Percentiles rank a stretch among this genome's conserved stretches.
These are phyloP conservation scores for Drosophila meridiana DNA, from an alignment of 2,888 invertebrate genomes.

Conservation along the genomic window DNA sequence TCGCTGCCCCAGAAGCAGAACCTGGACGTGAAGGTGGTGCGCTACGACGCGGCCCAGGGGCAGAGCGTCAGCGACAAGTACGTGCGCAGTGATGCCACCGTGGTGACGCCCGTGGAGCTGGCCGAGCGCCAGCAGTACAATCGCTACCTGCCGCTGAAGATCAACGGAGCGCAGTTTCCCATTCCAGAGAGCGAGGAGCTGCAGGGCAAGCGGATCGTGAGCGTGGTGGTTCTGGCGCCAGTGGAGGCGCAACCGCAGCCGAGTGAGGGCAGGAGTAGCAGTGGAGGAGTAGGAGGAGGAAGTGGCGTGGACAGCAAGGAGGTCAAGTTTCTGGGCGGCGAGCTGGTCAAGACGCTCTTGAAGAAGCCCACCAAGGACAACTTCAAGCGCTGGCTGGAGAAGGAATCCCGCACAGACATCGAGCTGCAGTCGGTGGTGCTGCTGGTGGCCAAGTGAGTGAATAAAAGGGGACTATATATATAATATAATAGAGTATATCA, in stretches of 20 bases:
- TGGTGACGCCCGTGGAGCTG: conserved; percentile 90
- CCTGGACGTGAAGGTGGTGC: conserved; percentile 94
- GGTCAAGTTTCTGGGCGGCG: conserved; percentile 90
- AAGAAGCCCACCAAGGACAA: conserved; percentile 91
- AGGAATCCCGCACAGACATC: conserved; percentile 90
- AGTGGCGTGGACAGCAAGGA: conserved; percentile 88
- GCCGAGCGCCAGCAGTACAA: conserved; percentile 92
- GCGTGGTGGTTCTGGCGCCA: conserved; percentile 94
- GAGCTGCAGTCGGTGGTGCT: conserved; percentile 93
- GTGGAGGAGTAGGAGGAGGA: conserved; percentile 68
- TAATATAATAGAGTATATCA: background rate
- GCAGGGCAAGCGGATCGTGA: conserved; percentile 91
- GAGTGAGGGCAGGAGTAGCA: conserved; percentile 86
- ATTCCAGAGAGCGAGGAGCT: conserved; percentile 92
- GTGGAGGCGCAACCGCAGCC: conserved; percentile 88
- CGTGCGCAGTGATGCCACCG: conserved; percentile 89
- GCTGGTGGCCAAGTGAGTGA: conserved; percentile 91
- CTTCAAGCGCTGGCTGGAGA: conserved; percentile 92
- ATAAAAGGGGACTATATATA: background rate
- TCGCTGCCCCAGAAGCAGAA: conserved; percentile 86
- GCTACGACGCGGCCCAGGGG: conserved; percentile 91
- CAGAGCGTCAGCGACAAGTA: conserved; percentile 91
- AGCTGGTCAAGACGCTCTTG: conserved; percentile 90
- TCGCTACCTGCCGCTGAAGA: conserved; percentile 93
- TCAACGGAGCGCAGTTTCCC: conserved; percentile 93